These are phyloP conservation scores for Diplosoma virens DNA, from an alignment of 23 tunicate genomes.

Conservation along the genomic window DNA sequence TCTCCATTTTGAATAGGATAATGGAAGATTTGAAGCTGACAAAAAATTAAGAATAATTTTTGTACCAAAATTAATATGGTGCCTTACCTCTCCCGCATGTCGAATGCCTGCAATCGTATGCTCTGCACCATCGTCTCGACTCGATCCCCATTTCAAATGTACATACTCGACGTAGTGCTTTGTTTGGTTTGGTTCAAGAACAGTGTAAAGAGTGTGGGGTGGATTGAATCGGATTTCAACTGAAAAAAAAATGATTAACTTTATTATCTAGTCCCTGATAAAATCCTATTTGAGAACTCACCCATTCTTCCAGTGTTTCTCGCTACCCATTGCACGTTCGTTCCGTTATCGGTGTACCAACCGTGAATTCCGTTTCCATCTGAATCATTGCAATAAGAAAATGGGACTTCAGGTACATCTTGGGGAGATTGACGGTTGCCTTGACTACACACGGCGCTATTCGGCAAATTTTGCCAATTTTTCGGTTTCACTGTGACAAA, in stretches of 20 bases:
- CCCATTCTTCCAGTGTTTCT: slow-evolving; percentile 14
- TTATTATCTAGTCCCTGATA: not conserved
- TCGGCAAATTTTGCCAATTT: not conserved
- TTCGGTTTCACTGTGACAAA: not conserved
- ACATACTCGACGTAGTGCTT: slow-evolving; percentile 17
- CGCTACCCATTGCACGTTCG: slow-evolving; percentile 13
- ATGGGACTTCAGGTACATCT: not conserved
- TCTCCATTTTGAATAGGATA: not conserved
- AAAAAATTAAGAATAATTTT: not conserved
- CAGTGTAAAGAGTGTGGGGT: not conserved
- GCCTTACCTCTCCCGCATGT: slow-evolving; percentile 33
- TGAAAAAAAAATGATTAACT: not conserved
- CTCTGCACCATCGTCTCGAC: not conserved
- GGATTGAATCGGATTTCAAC: slow-evolving; percentile 28
- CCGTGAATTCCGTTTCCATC: not conserved
- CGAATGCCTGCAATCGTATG: not conserved
- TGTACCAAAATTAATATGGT: not conserved
- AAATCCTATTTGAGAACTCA: not conserved
- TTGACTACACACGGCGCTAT: not conserved
- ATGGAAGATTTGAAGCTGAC: slow-evolving; percentile 30
- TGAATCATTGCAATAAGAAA: not conserved
- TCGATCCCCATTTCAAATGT: slow-evolving; percentile 12
- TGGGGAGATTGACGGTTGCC: slow-evolving; percentile 20
- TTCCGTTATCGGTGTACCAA: slow-evolving; percentile 3
- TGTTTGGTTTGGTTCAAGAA: not conserved